phyloP scores from a whole-genome alignment of 2,888 invertebrate genomes.

The Antheraea assamensis region DNA sequence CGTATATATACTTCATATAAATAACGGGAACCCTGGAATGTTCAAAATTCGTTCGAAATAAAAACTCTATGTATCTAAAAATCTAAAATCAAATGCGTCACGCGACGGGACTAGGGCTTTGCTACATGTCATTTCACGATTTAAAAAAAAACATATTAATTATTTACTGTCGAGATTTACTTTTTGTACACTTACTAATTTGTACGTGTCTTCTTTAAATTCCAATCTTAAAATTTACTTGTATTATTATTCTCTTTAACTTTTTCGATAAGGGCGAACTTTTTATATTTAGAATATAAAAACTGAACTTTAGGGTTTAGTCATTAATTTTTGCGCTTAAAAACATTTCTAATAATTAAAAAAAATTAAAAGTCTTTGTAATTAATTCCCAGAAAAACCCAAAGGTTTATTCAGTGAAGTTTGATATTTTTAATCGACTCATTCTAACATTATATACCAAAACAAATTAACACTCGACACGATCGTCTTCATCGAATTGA shows the following conservation, averaged over 20 bases:
- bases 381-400: not conserved
- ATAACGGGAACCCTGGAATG: slow-evolving; percentile 71
- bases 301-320: not conserved
- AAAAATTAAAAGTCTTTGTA: too few relatives aligned
- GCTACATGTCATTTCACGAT: slow-evolving; percentile 63
- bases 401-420: not conserved
- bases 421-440: not conserved
- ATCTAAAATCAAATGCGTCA: slow-evolving; percentile 72
- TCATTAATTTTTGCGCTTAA: not conserved
- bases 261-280: slow-evolving; percentile 19
- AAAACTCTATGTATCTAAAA: slow-evolving; percentile 61
- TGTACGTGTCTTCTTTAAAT: slow-evolving; percentile 13
- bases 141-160: slow-evolving; percentile 30
- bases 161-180: not conserved
- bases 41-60: slow-evolving; percentile 69
- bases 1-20: slow-evolving; percentile 33
- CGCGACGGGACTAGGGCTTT: slow-evolving; percentile 76
- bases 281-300: not conserved
- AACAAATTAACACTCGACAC: not conserved
- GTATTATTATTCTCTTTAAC: not conserved
- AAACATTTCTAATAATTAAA: too few relatives aligned
- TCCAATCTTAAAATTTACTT: slow-evolving; percentile 1
- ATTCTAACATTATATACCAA: not conserved
- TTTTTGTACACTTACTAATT: slow-evolving; percentile 4
- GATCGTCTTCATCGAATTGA: not conserved